A percentile compares a stretch with the other conserved stretches of the same genome.
Evolutionary conservation across 1,140 invertebrate genomes (phyloP).

Genomic region (Drosophila auraria): DNA sequence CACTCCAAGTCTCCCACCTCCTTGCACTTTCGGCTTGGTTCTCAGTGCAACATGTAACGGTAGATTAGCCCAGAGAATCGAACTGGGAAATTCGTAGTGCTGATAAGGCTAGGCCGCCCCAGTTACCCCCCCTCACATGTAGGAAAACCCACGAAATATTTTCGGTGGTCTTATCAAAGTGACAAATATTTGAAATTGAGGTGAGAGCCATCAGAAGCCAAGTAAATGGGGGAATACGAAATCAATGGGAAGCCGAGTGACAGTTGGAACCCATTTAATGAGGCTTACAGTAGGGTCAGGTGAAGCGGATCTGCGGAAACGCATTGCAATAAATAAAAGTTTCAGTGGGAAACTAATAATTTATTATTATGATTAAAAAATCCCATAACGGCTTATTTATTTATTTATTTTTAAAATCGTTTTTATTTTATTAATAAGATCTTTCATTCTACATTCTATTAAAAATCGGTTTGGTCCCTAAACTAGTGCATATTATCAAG

Average conservation of each 20-base stretch:
- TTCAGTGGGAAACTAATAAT: not conserved
- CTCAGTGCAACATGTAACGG: constrained; percentile 47
- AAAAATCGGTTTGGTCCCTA: too few relatives aligned
- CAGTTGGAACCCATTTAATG: constrained; percentile 2
- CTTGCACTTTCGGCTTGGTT: constrained; percentile 36
- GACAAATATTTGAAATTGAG: constrained; percentile 80
- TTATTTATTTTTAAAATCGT: too few relatives aligned
- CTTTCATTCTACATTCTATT: too few relatives aligned
- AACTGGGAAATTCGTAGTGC: constrained; percentile 13
- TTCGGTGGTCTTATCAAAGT: constrained; percentile 67
- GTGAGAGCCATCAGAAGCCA: constrained; percentile 44
- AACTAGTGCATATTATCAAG: too few relatives aligned
- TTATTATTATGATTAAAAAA: too few relatives aligned
- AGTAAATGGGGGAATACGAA: constrained; percentile 22
- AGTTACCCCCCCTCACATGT: constrained; percentile 12
- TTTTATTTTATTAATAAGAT: too few relatives aligned
- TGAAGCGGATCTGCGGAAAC: not conserved
- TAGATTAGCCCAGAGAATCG: constrained; percentile 40
- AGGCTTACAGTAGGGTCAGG: not conserved
- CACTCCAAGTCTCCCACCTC: constrained; percentile 52
- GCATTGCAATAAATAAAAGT: not conserved
- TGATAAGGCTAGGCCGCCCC: constrained; percentile 28
- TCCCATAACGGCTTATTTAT: too few relatives aligned
- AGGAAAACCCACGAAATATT: constrained; percentile 51
- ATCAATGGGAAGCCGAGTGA: constrained; percentile 13